phyloP scores from a whole-genome alignment of 2,888 invertebrate genomes.

The Ctena decussata region DNA sequence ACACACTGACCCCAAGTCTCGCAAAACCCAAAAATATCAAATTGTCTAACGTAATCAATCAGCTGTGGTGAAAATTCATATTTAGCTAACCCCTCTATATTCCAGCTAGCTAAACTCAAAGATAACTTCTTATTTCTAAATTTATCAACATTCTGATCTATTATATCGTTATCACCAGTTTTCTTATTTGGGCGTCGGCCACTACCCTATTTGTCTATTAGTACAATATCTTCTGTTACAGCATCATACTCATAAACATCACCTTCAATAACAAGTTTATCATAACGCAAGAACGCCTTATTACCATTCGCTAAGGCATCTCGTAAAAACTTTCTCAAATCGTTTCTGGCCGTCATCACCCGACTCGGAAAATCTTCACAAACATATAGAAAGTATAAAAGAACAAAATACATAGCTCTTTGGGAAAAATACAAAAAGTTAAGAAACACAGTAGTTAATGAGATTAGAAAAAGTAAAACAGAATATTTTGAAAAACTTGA shows the following conservation, averaged over 20 bases:
- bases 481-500: too few species aligned
- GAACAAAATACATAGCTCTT: too few species aligned
- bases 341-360: neutral
- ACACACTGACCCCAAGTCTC: constrained; percentile 1
- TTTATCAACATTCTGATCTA: too few species aligned
- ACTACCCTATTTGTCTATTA: neutral
- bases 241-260: neutral
- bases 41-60: neutral
- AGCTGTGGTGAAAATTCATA: neutral
- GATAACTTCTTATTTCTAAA: neutral
- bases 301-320: neutral
- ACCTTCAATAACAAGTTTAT: neutral
- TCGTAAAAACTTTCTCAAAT: neutral
- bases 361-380: neutral
- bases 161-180: too few species aligned
- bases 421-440: too few species aligned
- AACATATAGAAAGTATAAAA: too few species aligned
- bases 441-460: too few species aligned
- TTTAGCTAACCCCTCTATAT: neutral
- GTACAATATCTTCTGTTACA: neutral
- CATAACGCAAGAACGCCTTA: neutral
- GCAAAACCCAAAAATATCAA: constrained; percentile 2
- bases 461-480: too few species aligned
- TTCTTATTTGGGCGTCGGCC: neutral
- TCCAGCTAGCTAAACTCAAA: neutral